These are phyloP conservation scores for Macrotrachela quadricornifera DNA, from an alignment of 1,140 invertebrate genomes.

Conservation along the genomic window DNA sequence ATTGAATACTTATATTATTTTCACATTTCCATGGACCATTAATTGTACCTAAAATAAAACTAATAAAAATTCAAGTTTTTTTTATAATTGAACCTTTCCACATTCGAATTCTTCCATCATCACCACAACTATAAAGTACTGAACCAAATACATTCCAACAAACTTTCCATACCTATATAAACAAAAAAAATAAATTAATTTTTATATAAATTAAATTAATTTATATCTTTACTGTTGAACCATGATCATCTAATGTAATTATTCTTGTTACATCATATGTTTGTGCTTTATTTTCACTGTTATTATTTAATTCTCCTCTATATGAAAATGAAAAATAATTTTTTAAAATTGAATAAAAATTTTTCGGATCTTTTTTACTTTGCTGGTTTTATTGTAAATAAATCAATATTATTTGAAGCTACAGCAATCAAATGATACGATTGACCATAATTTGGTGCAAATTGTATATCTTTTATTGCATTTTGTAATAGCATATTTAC, in stretches of 20 bases:
- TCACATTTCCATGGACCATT: no score
- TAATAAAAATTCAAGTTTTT: no score
- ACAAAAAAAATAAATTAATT: neutral
- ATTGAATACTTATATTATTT: no score
- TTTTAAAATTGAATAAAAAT: slow-evolving; percentile 12
- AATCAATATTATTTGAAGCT: slow-evolving; percentile 62
- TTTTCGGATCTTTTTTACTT: no score
- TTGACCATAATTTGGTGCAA: slow-evolving; percentile 82
- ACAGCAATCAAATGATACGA: slow-evolving; percentile 76
- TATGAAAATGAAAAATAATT: neutral
- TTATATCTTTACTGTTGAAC: neutral
- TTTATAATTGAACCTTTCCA: slow-evolving; percentile 51
- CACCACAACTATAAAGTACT: slow-evolving; percentile 71
- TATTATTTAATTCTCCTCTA: neutral
- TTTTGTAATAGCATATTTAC: no score
- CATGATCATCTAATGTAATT: neutral
- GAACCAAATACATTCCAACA: slow-evolving; percentile 87
- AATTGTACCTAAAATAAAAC: no score
- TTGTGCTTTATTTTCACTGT: neutral
- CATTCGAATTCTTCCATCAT: slow-evolving; percentile 72
- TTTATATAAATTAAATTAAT: neutral
- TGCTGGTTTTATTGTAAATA: slow-evolving; percentile 46
- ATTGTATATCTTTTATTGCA: slow-evolving; percentile 21
- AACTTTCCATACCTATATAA: slow-evolving; percentile 55
- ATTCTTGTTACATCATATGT: neutral